These are phyloP conservation scores for Rhadina sibilatrix DNA, from an alignment of 2,113 vertebrate species.

Conservation along the genomic window DNA sequence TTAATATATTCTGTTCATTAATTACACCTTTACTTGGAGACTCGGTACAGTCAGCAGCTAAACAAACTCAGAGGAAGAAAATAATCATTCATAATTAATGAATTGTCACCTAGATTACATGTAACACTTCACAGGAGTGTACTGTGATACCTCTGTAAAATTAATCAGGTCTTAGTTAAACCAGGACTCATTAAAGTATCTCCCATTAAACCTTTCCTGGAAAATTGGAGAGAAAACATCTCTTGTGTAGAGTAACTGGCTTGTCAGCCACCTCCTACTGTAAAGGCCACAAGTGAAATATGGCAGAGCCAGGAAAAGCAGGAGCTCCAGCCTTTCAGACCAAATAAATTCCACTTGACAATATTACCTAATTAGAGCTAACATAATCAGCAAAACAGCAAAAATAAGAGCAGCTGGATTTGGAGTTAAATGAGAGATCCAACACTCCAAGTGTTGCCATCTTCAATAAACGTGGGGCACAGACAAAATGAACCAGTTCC, in stretches of 20 bases:
- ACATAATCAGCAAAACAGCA: background rate
- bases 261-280: constrained; percentile 48
- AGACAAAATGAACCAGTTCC: background rate
- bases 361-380: background rate
- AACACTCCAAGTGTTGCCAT: background rate
- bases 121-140: background rate
- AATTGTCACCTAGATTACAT: constrained; percentile 9
- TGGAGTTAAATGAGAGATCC: background rate
- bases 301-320: background rate
- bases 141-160: constrained; percentile 14
- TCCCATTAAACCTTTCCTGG: constrained; percentile 34
- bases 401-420: background rate
- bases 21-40: background rate
- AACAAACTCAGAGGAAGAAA: constrained; percentile 18
- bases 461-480: background rate
- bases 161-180: constrained; percentile 34
- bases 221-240: constrained; percentile 20
- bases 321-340: background rate
- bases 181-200: constrained; percentile 34
- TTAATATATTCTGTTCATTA: background rate
- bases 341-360: constrained; percentile 6
- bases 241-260: constrained; percentile 20
- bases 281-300: constrained; percentile 22
- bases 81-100: background rate
- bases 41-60: background rate